Evolutionary conservation across 2,888 invertebrate species (phyloP).

Genomic region (Drosophila aldrichi): DNA sequence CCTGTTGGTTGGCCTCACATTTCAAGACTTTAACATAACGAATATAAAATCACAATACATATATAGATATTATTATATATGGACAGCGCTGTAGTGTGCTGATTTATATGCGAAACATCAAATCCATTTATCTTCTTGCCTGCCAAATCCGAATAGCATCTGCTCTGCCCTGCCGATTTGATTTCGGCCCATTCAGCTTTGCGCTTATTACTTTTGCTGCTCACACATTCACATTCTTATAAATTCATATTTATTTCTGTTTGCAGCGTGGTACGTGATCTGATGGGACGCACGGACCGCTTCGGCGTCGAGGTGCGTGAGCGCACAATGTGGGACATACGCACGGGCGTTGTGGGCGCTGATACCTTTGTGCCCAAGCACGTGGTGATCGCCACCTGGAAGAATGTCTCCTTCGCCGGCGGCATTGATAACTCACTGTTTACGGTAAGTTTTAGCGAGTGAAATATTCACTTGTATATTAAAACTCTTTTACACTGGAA

Average conservation of each 20-base stretch:
- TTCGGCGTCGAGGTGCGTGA: conserved; percentile 95
- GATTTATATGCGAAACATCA: conserved; percentile 78
- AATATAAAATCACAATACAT: background rate
- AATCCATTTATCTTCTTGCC: conserved; percentile 78
- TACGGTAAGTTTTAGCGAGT: conserved; percentile 86
- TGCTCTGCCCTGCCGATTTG: conserved; percentile 48
- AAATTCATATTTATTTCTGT: conserved; percentile 17
- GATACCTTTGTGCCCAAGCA: conserved; percentile 96
- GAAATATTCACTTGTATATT: background rate
- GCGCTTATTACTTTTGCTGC: conserved; percentile 19
- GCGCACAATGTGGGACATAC: conserved; percentile 94
- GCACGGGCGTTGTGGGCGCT: conserved; percentile 95
- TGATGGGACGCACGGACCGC: conserved; percentile 91
- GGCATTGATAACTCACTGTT: conserved; percentile 93
- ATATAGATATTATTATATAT: background rate
- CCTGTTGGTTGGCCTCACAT: conserved; percentile 45
- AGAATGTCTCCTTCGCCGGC: conserved; percentile 96
- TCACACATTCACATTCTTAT: conserved; percentile 6
- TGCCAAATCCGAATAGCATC: conserved; percentile 21
- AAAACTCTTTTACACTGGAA: background rate
- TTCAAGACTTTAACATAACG: conserved; percentile 17
- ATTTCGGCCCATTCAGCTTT: conserved; percentile 33
- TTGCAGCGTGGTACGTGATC: conserved; percentile 88
- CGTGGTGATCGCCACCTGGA: conserved; percentile 96
- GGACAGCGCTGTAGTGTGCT: conserved; percentile 27